phyloP scores from a whole-genome alignment of 1,140 invertebrate species.

The Metopolophium dirhodum region DNA sequence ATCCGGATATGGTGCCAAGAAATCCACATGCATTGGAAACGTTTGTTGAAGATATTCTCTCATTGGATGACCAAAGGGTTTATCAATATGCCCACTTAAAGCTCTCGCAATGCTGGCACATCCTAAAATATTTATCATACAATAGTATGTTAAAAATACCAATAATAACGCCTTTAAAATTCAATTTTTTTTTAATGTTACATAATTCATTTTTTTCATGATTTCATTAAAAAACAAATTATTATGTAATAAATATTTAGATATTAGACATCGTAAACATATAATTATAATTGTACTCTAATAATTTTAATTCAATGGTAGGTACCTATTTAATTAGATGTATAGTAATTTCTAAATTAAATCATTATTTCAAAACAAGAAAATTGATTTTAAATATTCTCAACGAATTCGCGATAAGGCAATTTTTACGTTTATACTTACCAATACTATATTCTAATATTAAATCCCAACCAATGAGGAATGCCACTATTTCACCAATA shows the following conservation, averaged over 20 bases:
- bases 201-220: neutral
- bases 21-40: slow-evolving; percentile 67
- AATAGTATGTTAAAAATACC: neutral
- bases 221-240: neutral
- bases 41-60: slow-evolving; percentile 67
- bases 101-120: slow-evolving; percentile 78
- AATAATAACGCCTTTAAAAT: neutral
- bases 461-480: slow-evolving; percentile 86
- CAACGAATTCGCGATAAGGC: neutral
- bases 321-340: neutral
- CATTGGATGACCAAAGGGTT: slow-evolving; percentile 70
- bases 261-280: neutral
- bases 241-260: neutral
- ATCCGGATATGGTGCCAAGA: slow-evolving; percentile 73
- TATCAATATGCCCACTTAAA: slow-evolving; percentile 76
- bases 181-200: too few relatives aligned
- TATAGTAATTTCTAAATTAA: neutral
- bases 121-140: slow-evolving; percentile 62
- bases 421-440: slow-evolving; percentile 62
- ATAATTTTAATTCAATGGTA: neutral
- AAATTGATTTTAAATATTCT: neutral
- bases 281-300: neutral
- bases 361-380: neutral
- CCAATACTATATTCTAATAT: slow-evolving; percentile 90
- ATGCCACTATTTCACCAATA: slow-evolving; percentile 82